phyloP scores from a whole-genome alignment of 2,797 vertebrate species.

The Emys orbicularis region DNA sequence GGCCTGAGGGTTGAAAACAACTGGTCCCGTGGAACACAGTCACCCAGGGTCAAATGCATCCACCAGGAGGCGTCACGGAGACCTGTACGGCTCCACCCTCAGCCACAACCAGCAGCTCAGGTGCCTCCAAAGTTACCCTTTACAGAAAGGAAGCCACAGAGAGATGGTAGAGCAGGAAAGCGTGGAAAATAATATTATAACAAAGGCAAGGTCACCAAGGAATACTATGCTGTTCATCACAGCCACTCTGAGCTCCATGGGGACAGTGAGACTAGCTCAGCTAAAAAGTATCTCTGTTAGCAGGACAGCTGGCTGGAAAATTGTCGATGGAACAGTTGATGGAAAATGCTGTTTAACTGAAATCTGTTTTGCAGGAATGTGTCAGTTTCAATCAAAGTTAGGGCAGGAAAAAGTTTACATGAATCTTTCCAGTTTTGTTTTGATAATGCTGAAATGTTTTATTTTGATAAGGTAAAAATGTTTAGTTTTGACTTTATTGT shows the following conservation, averaged over 20 bases:
- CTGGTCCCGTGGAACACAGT: not conserved
- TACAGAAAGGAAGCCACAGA: not conserved
- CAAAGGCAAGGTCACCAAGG: not conserved
- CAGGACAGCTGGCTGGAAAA: not conserved
- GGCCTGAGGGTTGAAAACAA: too few species aligned
- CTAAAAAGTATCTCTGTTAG: not conserved
- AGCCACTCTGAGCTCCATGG: not conserved
- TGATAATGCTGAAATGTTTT: not conserved
- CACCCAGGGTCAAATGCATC: not conserved
- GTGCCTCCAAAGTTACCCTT: not conserved
- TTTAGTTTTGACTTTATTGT: not conserved
- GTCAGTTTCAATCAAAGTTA: not conserved
- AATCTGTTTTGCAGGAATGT: slow-evolving; percentile 6
- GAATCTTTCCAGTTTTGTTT: not conserved
- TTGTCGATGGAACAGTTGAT: not conserved
- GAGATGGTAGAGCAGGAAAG: not conserved
- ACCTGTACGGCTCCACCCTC: not conserved
- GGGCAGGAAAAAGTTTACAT: not conserved
- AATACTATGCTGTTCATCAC: not conserved
- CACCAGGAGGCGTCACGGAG: not conserved
- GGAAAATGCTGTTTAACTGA: not conserved
- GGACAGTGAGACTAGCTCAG: not conserved
- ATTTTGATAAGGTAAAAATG: not conserved
- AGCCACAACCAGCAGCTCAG: not conserved
- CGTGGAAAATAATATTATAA: not conserved